Evolutionary conservation across 2,113 vertebrate species (phyloP).

Genomic region (Peromyscus polionotus): DNA sequence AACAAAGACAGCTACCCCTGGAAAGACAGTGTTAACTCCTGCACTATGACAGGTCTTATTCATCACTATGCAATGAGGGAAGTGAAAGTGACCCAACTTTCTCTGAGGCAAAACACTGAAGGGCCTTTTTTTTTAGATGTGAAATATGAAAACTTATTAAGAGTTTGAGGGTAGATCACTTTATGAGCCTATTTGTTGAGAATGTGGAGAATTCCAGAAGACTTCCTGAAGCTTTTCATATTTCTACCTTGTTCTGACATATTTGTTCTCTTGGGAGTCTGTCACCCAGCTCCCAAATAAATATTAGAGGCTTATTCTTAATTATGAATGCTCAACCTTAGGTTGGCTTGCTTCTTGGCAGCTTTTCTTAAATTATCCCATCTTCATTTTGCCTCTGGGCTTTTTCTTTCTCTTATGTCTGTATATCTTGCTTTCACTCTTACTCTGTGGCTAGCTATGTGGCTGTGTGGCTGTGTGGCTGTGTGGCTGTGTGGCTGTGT

Average conservation of each 20-base stretch:
- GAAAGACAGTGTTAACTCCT: neutral
- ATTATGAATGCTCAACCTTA: no score
- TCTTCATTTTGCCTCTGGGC: no score
- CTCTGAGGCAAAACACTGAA: neutral
- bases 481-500: no score
- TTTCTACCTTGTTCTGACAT: neutral
- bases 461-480: no score
- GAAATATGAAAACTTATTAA: neutral
- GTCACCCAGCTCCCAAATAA: no score
- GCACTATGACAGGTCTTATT: neutral
- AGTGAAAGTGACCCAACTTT: neutral
- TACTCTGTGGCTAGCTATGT: no score
- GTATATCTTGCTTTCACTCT: no score
- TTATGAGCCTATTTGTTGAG: neutral
- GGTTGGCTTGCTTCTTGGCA: no score
- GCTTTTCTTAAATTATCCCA: no score
- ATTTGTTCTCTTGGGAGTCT: neutral
- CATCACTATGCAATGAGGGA: neutral
- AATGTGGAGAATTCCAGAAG: accelerated
- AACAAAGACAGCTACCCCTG: neutral
- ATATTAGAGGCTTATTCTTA: no score
- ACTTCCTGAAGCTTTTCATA: neutral
- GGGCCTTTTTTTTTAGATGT: neutral
- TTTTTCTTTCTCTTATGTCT: no score
- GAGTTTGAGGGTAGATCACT: neutral